phyloP scores from a whole-genome alignment of 1,140 invertebrate species.

The Rhopalosiphum maidis region DNA sequence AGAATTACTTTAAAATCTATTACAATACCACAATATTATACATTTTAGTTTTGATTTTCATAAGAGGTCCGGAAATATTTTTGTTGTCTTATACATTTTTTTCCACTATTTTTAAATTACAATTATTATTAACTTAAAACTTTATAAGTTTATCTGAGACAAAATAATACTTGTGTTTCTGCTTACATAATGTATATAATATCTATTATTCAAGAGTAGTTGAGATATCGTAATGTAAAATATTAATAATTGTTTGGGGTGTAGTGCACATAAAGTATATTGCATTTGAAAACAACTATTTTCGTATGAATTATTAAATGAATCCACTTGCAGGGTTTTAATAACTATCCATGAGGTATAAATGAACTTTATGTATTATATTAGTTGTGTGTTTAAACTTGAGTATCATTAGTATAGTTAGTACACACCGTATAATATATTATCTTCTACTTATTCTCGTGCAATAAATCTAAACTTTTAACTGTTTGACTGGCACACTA shows the following conservation, averaged over 20 bases:
- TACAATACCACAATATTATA: too few relatives aligned
- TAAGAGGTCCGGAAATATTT: not conserved
- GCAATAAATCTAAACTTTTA: conserved; percentile 9
- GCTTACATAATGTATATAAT: not conserved
- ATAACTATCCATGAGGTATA: not conserved
- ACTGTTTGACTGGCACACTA: not conserved
- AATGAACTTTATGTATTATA: not conserved
- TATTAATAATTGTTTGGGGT: not conserved
- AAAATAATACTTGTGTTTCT: not conserved
- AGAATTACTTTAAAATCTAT: not conserved
- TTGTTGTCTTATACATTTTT: not conserved
- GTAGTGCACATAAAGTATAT: not conserved
- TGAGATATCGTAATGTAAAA: not conserved
- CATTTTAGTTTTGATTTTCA: not conserved
- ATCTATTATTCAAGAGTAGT: not conserved
- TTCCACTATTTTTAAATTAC: not conserved
- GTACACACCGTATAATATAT: not conserved
- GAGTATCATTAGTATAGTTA: not conserved
- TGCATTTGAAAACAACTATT: too few relatives aligned
- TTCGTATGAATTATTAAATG: not conserved
- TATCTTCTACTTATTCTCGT: not conserved
- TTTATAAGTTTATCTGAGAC: not conserved
- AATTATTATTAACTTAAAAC: not conserved
- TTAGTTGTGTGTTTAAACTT: not conserved
- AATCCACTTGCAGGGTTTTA: not conserved